phyloP scores from a whole-genome alignment of 2,888 invertebrate species.

The Hypolimnas misippus region DNA sequence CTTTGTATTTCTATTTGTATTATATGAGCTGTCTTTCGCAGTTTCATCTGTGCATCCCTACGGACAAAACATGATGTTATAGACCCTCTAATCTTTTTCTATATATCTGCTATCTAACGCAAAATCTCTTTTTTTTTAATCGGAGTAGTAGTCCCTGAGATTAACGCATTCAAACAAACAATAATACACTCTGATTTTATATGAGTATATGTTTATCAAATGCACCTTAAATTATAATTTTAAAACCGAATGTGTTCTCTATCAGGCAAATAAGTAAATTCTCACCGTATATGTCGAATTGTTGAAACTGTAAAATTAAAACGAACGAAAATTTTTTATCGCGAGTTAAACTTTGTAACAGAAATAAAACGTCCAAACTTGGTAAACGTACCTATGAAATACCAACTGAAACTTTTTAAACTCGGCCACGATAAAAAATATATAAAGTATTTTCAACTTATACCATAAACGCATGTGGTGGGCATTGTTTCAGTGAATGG shows the following conservation, averaged over 20 bases:
- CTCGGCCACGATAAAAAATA: slow-evolving; percentile 3
- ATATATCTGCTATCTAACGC: too few species aligned
- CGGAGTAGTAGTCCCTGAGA: too few species aligned
- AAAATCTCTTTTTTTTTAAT: too few species aligned
- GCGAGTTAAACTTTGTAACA: neutral
- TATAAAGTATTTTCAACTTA: slow-evolving; percentile 20
- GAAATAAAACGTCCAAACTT: neutral
- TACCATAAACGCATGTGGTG: slow-evolving; percentile 23
- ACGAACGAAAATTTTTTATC: neutral
- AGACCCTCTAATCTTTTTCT: too few species aligned
- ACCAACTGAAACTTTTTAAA: slow-evolving; percentile 2
- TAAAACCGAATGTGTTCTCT: neutral
- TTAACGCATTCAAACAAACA: too few species aligned
- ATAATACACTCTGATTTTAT: too few species aligned
- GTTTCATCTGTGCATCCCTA: too few species aligned
- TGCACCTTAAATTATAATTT: neutral
- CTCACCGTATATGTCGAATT: neutral
- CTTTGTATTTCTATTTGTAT: too few species aligned
- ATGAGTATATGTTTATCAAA: too few species aligned
- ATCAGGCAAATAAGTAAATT: neutral
- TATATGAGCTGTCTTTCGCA: too few species aligned
- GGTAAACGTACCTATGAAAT: slow-evolving; percentile 2
- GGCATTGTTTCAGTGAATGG: slow-evolving; percentile 30
- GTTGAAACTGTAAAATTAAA: neutral
- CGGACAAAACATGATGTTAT: too few species aligned